These are phyloP conservation scores for Gonioctena quinquepunctata DNA, from an alignment of 1,140 invertebrate genomes.

Conservation along the genomic window DNA sequence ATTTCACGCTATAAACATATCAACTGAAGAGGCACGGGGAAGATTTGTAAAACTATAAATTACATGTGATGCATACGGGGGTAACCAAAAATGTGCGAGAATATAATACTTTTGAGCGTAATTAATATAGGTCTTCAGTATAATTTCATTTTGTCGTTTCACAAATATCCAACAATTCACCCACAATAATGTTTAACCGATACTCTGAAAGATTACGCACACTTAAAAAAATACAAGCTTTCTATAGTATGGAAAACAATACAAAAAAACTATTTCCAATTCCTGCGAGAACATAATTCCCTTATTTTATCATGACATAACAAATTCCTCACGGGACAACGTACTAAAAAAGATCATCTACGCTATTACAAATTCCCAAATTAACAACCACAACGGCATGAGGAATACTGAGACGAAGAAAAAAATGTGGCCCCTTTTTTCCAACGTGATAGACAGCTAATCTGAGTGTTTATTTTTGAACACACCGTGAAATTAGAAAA, in stretches of 20 bases:
- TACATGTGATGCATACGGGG: not conserved
- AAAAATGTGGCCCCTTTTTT: not conserved
- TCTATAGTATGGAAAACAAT: too few species aligned
- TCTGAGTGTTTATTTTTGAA: constrained; percentile 8
- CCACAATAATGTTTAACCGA: too few species aligned
- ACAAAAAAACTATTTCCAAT: too few species aligned
- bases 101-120: not conserved
- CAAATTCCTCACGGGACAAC: not conserved
- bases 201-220: too few species aligned
- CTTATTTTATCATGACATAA: not conserved
- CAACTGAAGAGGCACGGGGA: constrained; percentile 2
- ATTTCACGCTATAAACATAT: constrained; percentile 30
- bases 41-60: not conserved
- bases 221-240: too few species aligned
- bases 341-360: not conserved
- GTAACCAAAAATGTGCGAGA: not conserved
- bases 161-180: too few species aligned
- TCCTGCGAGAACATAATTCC: too few species aligned
- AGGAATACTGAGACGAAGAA: not conserved
- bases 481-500: constrained; percentile 1
- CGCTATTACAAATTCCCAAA: not conserved
- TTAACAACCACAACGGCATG: not conserved
- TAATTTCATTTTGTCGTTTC: too few species aligned
- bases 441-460: not conserved
- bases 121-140: too few species aligned